Base-by-base conservation (phyloP, 2,888 invertebrate genomes). In the Gortyna flavago region DNA sequence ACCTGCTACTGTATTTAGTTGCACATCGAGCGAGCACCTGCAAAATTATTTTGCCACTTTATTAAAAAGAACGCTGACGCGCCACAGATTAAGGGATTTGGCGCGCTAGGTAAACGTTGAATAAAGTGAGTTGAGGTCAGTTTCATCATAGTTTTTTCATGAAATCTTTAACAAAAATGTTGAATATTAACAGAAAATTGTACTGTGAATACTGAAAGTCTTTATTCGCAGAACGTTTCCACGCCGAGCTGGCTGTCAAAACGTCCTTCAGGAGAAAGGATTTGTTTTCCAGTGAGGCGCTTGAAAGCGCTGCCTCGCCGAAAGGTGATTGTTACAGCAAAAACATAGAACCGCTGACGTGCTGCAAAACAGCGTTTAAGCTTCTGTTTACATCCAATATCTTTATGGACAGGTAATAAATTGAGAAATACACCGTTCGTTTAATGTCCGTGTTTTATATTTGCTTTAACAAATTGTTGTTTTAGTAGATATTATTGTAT, bases 1-100 rank as follows among this genome's bases (percentile, higher is more conserved):
- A 78, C 83, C 85, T 87, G 88, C 88, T 87, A 61, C 80, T 72
- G 51, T 87, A 87, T 89, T 88, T 83, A 89, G 80, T 77, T 85
- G 77, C 87, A 86, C 73, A 83, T 85, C 79, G 65, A 41, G 79
- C 44, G 64, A 78, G 66, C 48, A 48, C 77, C 77, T 70, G 75
- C 29, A 16, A 75, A 80, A 84, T 86, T 75, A 83, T 82, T 78
- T 78, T n/a, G 32, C 70, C 61, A 68, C 74, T 76, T 71, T 81
- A 78, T 79, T 80, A 85, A 83, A 83, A 85, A 83, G 79, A 80
- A 73, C 74, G 80, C 83, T 79, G 80, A 73, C 72, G 62, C 35
- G 62, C 65, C 70, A 85, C 48, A 74, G 75, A 78, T 86, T 83
- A 83, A 69, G 38, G 68, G 76, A 83, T 86, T 85, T 78, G 16